Base-by-base conservation (phyloP, 1,140 invertebrate genomes). In the Hylaeus volcanicus region DNA sequence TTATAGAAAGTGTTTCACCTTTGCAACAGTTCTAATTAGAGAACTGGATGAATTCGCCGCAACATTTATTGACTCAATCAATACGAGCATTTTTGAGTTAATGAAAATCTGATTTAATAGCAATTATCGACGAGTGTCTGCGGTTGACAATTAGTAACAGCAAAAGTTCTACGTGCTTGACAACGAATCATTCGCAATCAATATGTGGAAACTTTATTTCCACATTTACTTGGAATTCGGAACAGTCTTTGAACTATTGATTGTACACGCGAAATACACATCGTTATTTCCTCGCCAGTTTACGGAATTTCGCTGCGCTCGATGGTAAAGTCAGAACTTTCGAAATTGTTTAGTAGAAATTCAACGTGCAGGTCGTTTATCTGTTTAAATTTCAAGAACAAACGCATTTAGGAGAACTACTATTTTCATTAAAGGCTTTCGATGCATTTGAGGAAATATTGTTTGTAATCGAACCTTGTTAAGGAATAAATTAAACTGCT, bases 191-290 rank as follows among this genome's bases (percentile, higher is more conserved):
- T n/a, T 26, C 55, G 37, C 39, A 15, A 60, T 15, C 69, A 72
- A 79, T 51, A 79, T 37, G 45, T 58, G 14, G 48, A n/a, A n/a
- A 12, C 61, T 53, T 9, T 37, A 39, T 61, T 37, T 0, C 68
- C 45, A 45, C 76, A 72, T 72, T 79, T 79, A 73, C 71, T 76
- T 43, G 74, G 60, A 70, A 51, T 73, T 79, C 69, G n/a, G 41
- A 71, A 43, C 66, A 61, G 68, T 15, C 37, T 61, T 78, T 61
- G n/a, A 45, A n/a, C 48, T 69, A 37, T n/a, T 37, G 65, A 12
- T 26, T n/a, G 26, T 15, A 39, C 12, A 37, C 11, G 12, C 12
- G 37, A 14, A 53, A 37, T 26, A 12, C 56, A 2, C 56, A 14
- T 60, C 15, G 43, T 77, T 71, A 45, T 71, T 70, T 65, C 1